Evolutionary conservation across 2,888 invertebrate genomes (phyloP).

Genomic region (Quadriops clusia): DNA sequence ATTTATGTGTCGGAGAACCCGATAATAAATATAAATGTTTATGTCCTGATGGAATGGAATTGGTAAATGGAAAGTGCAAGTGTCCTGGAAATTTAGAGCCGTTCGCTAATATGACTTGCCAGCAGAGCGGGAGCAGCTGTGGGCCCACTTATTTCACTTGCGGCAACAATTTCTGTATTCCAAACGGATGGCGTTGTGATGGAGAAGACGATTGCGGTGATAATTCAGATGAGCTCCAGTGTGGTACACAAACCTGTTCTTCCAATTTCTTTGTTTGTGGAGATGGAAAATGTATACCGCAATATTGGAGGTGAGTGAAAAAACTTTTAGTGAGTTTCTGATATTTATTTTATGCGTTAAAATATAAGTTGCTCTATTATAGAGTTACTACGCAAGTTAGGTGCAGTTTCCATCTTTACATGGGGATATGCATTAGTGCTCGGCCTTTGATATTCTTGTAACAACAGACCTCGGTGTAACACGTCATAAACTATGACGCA

Average conservation of each 20-base stretch:
- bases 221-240: slow-evolving; percentile 45
- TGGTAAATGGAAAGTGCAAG: slow-evolving; percentile 50
- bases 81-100: slow-evolving; percentile 61
- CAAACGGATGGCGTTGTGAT: slow-evolving; percentile 51
- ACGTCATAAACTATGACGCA: too few species aligned
- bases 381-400: too few species aligned
- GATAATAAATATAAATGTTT: slow-evolving; percentile 53
- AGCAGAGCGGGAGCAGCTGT: slow-evolving; percentile 48
- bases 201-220: slow-evolving; percentile 57
- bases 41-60: slow-evolving; percentile 66
- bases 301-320: slow-evolving; percentile 42
- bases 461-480: too few species aligned
- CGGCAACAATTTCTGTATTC: slow-evolving; percentile 46
- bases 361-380: too few species aligned
- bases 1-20: slow-evolving; percentile 70
- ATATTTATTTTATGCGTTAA: too few species aligned
- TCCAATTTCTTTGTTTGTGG: slow-evolving; percentile 47
- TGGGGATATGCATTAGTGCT: too few species aligned
- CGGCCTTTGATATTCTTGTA: too few species aligned
- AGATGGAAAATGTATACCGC: slow-evolving; percentile 50
- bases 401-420: too few species aligned
- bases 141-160: slow-evolving; percentile 46
- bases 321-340: too few species aligned
- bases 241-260: slow-evolving; percentile 39
- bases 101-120: slow-evolving; percentile 57